Conservation (phyloP, 2,797 vertebrate species). For the Taenioides sp. region DNA sequence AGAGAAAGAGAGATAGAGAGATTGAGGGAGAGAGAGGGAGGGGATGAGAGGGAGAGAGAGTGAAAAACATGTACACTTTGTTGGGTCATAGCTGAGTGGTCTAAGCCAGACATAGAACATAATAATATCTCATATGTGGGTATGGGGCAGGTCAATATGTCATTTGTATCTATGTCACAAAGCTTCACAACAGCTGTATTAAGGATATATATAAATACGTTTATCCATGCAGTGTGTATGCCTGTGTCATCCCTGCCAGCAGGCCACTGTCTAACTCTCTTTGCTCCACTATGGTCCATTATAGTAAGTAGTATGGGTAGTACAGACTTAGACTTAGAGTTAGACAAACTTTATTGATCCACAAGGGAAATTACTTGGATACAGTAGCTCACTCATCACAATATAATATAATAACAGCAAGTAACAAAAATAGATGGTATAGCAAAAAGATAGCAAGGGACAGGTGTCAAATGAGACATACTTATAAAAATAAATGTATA, state of each 20-base stretch:
- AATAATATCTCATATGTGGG: conserved; percentile 7
- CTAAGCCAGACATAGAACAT: conserved; percentile 30
- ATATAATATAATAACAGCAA: no score
- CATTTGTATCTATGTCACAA: not conserved
- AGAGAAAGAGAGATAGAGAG: conserved; percentile 11
- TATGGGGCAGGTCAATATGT: conserved; percentile 15
- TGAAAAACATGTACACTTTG: conserved; percentile 20
- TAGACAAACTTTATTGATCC: no score
- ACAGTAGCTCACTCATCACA: no score
- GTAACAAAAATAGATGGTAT: no score
- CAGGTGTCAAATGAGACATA: no score
- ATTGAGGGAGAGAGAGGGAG: not conserved
- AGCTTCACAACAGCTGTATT: conserved; percentile 15
- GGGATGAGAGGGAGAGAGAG: conserved; percentile 11
- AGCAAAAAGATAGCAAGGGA: no score
- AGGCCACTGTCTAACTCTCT: not conserved
- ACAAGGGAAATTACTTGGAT: no score
- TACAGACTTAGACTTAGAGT: no score
- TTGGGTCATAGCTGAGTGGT: conserved; percentile 34
- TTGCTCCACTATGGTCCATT: not conserved
- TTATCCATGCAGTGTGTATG: not conserved
- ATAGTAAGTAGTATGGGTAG: no score
- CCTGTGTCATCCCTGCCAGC: not conserved
- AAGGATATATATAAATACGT: not conserved
- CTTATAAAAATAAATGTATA: no score